These are phyloP conservation scores for Antechinus stuartii DNA, from an alignment of 2,113 vertebrate species.

Conservation along the genomic window DNA sequence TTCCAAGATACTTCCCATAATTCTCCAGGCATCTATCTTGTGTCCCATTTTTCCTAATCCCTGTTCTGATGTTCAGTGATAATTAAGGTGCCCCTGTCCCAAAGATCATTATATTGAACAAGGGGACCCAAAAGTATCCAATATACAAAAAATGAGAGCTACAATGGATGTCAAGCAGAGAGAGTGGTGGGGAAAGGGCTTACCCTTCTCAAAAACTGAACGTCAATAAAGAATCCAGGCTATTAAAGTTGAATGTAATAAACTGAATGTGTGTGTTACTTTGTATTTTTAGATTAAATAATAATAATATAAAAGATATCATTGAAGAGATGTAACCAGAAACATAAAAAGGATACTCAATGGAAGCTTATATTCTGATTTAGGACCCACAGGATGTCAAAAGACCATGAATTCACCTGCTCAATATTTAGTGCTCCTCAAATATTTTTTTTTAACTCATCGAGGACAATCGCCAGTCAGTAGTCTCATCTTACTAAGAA, in stretches of 20 bases:
- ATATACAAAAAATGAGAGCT: constrained; percentile 21
- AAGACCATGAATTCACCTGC: not conserved
- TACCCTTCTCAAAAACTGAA: constrained; percentile 46
- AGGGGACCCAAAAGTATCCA: constrained; percentile 9
- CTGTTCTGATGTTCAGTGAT: not conserved
- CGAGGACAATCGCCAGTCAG: not conserved
- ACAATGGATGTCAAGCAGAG: not conserved
- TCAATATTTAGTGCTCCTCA: not conserved
- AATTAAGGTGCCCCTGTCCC: not conserved
- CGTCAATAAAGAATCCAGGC: not conserved
- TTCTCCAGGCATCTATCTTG: not conserved
- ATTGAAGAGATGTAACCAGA: not conserved
- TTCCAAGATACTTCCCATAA: not conserved
- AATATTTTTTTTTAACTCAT: not conserved
- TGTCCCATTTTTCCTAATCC: constrained; percentile 1
- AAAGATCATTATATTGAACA: not conserved
- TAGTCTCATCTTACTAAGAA: not conserved
- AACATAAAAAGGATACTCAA: not conserved
- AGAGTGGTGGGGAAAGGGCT: not conserved
- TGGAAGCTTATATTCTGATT: not conserved
- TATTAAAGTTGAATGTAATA: not conserved
- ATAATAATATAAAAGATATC: not conserved
- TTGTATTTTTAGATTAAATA: not conserved
- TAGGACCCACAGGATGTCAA: not conserved
- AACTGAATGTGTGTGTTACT: not conserved